Evolutionary conservation across 2,888 invertebrate species (phyloP).

Genomic region (Mantis religiosa): DNA sequence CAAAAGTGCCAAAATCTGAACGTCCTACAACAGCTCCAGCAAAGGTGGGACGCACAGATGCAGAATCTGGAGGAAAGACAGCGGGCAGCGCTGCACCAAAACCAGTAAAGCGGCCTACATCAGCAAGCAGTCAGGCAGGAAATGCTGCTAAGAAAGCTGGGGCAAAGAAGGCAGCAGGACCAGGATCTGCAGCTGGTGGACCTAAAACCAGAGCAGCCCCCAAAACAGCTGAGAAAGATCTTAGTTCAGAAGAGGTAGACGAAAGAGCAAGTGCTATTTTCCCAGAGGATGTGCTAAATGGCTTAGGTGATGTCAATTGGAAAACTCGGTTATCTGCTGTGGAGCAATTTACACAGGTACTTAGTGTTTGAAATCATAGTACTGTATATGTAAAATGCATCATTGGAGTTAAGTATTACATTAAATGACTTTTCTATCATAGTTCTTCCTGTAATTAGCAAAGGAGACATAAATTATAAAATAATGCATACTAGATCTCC

Average conservation of each 20-base stretch:
- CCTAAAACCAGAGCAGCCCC: constrained; percentile 25
- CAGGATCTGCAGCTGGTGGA: constrained; percentile 33
- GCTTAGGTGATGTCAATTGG: constrained; percentile 78
- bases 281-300: constrained; percentile 58
- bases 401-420: not conserved
- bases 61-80: constrained; percentile 31
- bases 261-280: constrained; percentile 65
- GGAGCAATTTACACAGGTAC: constrained; percentile 61
- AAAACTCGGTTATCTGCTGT: constrained; percentile 74
- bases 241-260: constrained; percentile 73
- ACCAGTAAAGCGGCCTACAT: constrained; percentile 50
- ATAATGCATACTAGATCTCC: too few relatives aligned
- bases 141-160: constrained; percentile 38
- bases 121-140: constrained; percentile 37
- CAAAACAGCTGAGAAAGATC: constrained; percentile 57
- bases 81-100: constrained; percentile 51
- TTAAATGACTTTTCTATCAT: too few relatives aligned
- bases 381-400: not conserved
- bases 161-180: not conserved
- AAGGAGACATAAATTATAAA: too few relatives aligned
- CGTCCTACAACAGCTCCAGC: constrained; percentile 53
- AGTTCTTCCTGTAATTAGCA: too few relatives aligned
- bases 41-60: constrained; percentile 42
- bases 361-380: not conserved
- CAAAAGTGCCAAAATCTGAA: constrained; percentile 61